Conservation (phyloP, 2,888 invertebrate genomes). For the Sipha maydis region DNA sequence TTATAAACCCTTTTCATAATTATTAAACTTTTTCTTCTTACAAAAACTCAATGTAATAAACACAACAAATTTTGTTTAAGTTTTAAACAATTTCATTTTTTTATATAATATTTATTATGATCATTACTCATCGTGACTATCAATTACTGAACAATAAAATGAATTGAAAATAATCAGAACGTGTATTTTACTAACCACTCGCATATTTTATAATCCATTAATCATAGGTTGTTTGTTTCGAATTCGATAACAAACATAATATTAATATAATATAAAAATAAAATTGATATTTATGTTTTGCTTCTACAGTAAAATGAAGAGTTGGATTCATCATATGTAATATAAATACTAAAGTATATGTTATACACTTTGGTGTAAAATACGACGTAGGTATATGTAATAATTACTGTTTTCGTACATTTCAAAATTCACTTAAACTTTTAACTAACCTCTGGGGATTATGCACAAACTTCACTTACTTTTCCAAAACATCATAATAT, state of each 20-base stretch:
- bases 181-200: background rate
- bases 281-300: too few species aligned
- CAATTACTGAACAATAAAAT: background rate
- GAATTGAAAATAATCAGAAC: background rate
- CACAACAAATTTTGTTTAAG: constrained; percentile 1
- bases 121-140: background rate
- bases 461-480: background rate
- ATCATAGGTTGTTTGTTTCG: background rate
- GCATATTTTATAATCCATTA: background rate
- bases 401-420: background rate
- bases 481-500: background rate
- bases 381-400: background rate
- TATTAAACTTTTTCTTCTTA: constrained; percentile 21
- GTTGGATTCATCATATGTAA: background rate
- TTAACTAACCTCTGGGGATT: background rate
- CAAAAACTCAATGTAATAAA: background rate
- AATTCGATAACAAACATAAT: background rate
- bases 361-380: background rate
- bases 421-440: constrained; percentile 28
- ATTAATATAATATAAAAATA: background rate
- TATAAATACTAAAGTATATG: too few species aligned
- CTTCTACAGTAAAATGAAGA: background rate
- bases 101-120: background rate
- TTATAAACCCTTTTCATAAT: constrained; percentile 43
- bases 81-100: constrained; percentile 19